These are phyloP conservation scores for Orthosia incerta DNA, from an alignment of 2,888 invertebrate species.

Conservation along the genomic window DNA sequence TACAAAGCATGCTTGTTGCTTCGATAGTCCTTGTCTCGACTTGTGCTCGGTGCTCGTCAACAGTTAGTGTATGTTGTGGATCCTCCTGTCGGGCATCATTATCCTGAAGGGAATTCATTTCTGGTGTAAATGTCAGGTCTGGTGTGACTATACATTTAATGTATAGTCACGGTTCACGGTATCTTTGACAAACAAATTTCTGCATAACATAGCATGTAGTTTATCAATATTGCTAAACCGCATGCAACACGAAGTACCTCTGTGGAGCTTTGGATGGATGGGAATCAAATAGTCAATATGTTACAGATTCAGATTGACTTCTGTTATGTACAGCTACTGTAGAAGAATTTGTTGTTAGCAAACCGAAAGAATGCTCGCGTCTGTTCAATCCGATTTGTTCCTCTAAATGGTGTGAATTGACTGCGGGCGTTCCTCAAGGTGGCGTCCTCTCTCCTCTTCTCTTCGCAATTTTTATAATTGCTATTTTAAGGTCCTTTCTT, in stretches of 20 bases:
- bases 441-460: too few relatives aligned
- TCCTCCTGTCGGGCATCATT: neutral
- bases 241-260: neutral
- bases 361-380: constrained; percentile 7
- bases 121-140: neutral
- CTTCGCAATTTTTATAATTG: too few relatives aligned
- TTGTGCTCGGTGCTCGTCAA: neutral
- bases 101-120: neutral
- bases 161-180: neutral
- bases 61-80: neutral
- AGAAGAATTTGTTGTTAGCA: constrained; percentile 1
- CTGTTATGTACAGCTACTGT: constrained; percentile 4
- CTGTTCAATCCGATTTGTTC: too few relatives aligned
- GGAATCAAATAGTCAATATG: constrained; percentile 2
- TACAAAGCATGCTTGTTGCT: neutral
- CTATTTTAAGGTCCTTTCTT: too few relatives aligned
- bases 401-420: too few relatives aligned
- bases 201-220: neutral
- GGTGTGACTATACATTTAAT: constrained; percentile 1
- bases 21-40: neutral
- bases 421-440: too few relatives aligned
- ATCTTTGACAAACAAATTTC: neutral
- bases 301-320: neutral
- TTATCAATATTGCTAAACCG: neutral
- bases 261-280: neutral